A percentile compares a stretch with the other conserved stretches of the same genome.
Conservation (phyloP, 2,888 invertebrate species). For the Ornithoptera alexandrae region DNA sequence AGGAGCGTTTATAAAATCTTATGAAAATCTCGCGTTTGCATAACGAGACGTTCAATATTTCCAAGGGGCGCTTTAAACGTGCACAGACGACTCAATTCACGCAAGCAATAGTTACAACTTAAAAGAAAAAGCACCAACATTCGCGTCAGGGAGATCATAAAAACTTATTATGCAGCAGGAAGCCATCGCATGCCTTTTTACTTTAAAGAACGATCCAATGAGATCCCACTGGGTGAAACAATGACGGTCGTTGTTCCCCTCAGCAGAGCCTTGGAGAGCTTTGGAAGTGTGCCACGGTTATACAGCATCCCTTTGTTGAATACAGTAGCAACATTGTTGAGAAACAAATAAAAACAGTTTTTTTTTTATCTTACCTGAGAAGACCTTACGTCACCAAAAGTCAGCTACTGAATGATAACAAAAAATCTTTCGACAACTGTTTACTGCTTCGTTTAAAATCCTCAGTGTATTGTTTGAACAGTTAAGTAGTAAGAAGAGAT, state of each 20-base stretch:
- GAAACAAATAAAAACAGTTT: slow-evolving; percentile 39
- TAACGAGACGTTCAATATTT: slow-evolving; percentile 12
- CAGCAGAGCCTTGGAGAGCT: slow-evolving; percentile 36
- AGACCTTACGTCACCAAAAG: background rate
- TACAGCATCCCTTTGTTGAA: slow-evolving; percentile 39
- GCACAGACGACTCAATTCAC: slow-evolving; percentile 34
- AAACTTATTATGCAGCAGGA: slow-evolving; percentile 52
- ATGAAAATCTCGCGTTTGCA: slow-evolving; percentile 9
- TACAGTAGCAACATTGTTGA: slow-evolving; percentile 60
- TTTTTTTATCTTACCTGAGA: slow-evolving; percentile 34
- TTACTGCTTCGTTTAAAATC: slow-evolving; percentile 14
- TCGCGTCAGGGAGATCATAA: slow-evolving; percentile 53
- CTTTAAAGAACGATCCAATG: slow-evolving; percentile 49
- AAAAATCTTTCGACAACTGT: slow-evolving; percentile 10
- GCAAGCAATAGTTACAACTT: slow-evolving; percentile 38
- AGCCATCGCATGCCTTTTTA: slow-evolving; percentile 46
- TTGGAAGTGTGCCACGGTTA: slow-evolving; percentile 40
- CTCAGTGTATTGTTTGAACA: background rate
- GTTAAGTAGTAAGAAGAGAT: background rate
- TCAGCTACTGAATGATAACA: background rate
- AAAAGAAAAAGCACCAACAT: slow-evolving; percentile 46
- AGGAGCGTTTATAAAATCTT: background rate
- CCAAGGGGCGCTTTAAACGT: slow-evolving; percentile 11
- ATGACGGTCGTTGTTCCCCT: slow-evolving; percentile 39
- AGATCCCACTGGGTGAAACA: slow-evolving; percentile 42